Evolutionary conservation across 2,113 vertebrate species (phyloP).

Genomic region (Litocranius walleri): DNA sequence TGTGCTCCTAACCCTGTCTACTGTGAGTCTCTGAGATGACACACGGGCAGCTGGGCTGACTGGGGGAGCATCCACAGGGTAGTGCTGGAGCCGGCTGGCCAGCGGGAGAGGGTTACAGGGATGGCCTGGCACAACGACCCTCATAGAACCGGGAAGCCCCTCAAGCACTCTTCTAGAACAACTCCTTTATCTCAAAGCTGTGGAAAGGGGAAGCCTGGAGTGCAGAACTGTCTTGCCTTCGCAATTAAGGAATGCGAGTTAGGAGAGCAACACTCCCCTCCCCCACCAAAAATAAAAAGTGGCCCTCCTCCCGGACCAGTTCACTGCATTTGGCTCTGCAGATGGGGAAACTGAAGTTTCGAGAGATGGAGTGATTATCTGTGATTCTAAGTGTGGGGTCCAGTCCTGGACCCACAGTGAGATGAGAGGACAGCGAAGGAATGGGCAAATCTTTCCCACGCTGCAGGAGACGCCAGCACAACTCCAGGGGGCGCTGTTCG

Average conservation of each 20-base stretch:
- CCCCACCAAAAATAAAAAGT: not conserved
- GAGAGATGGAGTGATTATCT: not conserved
- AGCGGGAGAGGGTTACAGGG: accelerated
- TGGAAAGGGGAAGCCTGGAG: not conserved
- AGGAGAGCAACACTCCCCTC: too few species aligned
- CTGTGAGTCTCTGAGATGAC: not conserved
- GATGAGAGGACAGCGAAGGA: not conserved
- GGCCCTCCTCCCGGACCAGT: not conserved
- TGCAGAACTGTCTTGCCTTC: not conserved
- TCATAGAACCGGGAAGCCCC: not conserved
- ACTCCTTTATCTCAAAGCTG: not conserved
- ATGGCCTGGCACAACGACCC: too few species aligned
- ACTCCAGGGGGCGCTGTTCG: constrained; percentile 5
- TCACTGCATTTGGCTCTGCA: not conserved
- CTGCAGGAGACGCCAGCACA: not conserved
- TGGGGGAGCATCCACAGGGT: accelerated
- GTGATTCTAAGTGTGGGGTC: not conserved
- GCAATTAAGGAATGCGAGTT: not conserved
- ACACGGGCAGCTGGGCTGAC: not conserved
- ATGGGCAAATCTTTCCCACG: not conserved
- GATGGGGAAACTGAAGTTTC: not conserved
- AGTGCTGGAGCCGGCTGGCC: not conserved
- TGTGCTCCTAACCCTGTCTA: not conserved
- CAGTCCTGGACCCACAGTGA: not conserved
- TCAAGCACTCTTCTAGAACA: not conserved